Percentiles rank a stretch among this genome's conserved stretches.
Evolutionary conservation across 2,113 vertebrate species (phyloP).

Genomic region (Ophiodon elongatus): DNA sequence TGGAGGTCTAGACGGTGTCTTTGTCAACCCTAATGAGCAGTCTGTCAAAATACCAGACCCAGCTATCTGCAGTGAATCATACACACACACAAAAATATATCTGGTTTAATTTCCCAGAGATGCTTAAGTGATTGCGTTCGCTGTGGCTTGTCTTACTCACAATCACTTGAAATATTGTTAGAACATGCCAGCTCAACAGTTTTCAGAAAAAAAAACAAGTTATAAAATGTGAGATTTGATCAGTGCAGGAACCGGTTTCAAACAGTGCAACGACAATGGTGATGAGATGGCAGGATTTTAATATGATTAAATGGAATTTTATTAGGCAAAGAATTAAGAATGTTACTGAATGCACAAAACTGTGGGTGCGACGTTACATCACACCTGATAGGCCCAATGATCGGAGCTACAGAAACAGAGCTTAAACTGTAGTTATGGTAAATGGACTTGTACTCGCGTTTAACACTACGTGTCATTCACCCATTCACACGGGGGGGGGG

Average conservation of each 20-base stretch:
- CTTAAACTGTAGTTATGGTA: too few relatives aligned
- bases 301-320: neutral
- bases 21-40: conserved; percentile 25
- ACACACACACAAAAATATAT: neutral
- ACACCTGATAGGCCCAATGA: too few relatives aligned
- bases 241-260: neutral
- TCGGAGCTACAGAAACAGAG: too few relatives aligned
- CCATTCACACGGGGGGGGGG: too few relatives aligned
- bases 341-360: neutral
- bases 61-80: conserved; percentile 15
- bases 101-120: neutral
- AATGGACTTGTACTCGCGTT: too few relatives aligned
- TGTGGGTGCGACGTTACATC: too few relatives aligned
- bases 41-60: conserved; percentile 33
- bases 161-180: neutral
- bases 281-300: too few relatives aligned
- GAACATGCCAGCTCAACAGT: neutral
- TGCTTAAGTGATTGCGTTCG: neutral
- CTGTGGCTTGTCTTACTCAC: neutral
- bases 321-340: neutral
- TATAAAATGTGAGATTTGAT: neutral
- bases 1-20: conserved; percentile 27
- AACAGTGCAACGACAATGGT: neutral
- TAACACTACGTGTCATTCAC: too few relatives aligned
- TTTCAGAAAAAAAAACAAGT: neutral